These are phyloP conservation scores for Clupea harengus DNA, from an alignment of 2,113 vertebrate genomes.

Conservation along the genomic window DNA sequence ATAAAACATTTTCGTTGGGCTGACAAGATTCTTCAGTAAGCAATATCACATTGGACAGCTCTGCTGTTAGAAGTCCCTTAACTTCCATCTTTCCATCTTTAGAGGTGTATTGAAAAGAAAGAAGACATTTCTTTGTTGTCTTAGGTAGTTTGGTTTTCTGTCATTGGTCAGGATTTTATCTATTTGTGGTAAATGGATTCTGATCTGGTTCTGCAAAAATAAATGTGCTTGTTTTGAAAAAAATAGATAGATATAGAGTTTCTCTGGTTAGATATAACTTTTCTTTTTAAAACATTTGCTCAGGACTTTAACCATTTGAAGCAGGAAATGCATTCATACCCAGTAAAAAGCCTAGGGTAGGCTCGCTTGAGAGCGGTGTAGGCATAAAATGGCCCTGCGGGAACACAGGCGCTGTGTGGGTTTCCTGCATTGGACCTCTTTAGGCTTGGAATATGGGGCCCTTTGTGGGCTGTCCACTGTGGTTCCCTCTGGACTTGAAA, in stretches of 20 bases:
- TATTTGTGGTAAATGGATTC: neutral
- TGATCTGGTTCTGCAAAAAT: neutral
- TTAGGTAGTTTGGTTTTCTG: neutral
- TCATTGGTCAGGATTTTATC: neutral
- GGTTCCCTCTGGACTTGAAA: too few species aligned
- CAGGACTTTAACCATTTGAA: too few species aligned
- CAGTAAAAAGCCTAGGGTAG: too few species aligned
- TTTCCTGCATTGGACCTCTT: too few species aligned
- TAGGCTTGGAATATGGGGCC: too few species aligned
- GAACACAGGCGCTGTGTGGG: too few species aligned
- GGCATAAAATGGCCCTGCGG: too few species aligned
- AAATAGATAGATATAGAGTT: neutral
- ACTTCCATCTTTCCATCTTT: neutral
- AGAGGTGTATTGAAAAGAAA: neutral
- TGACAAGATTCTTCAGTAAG: neutral
- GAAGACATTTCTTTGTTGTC: constrained; percentile 2
- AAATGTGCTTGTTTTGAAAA: neutral
- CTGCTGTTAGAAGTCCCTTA: neutral
- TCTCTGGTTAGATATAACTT: neutral
- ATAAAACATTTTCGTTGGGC: neutral
- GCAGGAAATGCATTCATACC: too few species aligned
- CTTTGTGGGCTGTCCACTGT: too few species aligned
- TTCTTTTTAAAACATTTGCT: too few species aligned
- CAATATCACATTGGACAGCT: neutral
- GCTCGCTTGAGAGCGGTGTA: too few species aligned